Percentiles rank a stretch among this genome's conserved stretches.
phyloP scores from a whole-genome alignment of 2,113 vertebrate genomes.

The Craseonycteris thonglongyai region DNA sequence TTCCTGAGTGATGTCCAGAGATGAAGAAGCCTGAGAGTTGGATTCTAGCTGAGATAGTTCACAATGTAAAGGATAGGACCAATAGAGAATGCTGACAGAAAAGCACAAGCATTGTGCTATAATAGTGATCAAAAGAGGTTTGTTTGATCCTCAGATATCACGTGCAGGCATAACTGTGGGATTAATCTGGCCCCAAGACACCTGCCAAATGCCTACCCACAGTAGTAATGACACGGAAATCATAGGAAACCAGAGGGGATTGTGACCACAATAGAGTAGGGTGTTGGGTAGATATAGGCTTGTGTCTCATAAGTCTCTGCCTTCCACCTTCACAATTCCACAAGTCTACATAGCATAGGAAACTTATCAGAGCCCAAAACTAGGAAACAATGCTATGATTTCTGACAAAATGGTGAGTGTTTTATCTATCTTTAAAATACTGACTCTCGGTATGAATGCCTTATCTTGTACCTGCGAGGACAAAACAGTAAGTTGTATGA shows the following conservation, averaged over 20 bases:
- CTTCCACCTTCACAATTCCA: neutral
- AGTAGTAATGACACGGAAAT: neutral
- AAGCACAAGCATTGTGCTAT: neutral
- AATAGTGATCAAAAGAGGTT: neutral
- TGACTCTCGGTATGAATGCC: neutral
- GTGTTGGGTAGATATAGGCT: neutral
- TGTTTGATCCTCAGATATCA: neutral
- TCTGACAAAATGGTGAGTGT: neutral
- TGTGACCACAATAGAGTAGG: neutral
- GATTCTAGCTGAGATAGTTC: neutral
- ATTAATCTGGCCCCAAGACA: neutral
- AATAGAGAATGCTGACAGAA: neutral
- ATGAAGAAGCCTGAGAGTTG: neutral
- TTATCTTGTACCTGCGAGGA: neutral
- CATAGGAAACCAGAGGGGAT: no score
- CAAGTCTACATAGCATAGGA: neutral
- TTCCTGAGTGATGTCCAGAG: neutral
- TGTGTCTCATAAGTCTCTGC: neutral
- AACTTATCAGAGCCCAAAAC: neutral
- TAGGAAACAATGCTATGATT: neutral
- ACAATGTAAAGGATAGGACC: neutral
- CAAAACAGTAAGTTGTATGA: neutral
- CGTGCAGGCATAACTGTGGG: fast-evolving
- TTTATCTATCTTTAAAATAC: neutral
- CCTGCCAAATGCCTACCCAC: neutral